phyloP scores from a whole-genome alignment of 2,113 vertebrate genomes.

The Ceratotherium simum region DNA sequence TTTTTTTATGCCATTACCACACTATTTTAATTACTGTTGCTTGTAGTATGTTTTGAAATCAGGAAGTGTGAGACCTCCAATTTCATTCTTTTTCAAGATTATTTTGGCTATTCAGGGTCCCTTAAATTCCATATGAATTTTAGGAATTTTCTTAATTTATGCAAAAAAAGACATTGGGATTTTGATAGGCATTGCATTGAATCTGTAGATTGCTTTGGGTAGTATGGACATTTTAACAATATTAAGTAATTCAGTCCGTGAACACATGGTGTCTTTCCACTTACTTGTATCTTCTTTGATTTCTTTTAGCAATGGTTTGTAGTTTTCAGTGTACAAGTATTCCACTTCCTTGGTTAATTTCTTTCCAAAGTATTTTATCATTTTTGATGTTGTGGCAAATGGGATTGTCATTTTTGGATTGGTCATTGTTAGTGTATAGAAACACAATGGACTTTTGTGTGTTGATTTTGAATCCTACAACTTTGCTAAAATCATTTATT shows the following conservation, averaged over 20 bases:
- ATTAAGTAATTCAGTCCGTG: neutral
- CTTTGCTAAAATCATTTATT: neutral
- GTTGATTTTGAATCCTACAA: neutral
- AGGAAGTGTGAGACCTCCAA: neutral
- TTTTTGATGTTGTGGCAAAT: neutral
- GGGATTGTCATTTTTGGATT: neutral
- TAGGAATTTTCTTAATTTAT: neutral
- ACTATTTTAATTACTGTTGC: neutral
- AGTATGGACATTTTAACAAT: neutral
- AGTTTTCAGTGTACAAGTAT: neutral
- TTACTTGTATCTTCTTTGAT: neutral
- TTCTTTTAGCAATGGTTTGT: neutral
- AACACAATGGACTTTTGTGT: neutral
- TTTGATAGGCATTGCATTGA: neutral
- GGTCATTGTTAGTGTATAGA: neutral
- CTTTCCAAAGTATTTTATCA: neutral
- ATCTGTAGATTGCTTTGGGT: neutral
- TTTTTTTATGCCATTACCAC: neutral
- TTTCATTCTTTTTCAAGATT: neutral
- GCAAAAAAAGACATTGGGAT: neutral
- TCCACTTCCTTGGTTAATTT: neutral
- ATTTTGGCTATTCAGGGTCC: neutral
- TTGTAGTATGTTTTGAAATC: neutral
- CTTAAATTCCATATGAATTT: neutral
- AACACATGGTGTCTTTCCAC: neutral